These are phyloP conservation scores for Apamea crenata DNA, from an alignment of 2,888 invertebrate species.

Conservation along the genomic window DNA sequence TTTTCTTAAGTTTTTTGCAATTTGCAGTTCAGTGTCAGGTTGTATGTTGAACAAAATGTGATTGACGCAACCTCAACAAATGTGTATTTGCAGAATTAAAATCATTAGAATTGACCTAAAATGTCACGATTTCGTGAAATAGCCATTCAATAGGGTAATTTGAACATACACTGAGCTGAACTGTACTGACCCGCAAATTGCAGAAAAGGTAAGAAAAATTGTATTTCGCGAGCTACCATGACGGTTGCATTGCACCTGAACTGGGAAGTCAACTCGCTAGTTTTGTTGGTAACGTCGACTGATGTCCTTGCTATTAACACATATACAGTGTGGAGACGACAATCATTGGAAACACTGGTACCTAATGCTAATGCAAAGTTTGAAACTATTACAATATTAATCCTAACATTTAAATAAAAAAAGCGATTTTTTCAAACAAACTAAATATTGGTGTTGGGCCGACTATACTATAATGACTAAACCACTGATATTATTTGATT, in stretches of 20 bases:
- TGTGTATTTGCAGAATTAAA: not conserved
- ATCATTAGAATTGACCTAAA: not conserved
- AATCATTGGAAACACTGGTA: no score
- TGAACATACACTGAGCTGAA: not conserved
- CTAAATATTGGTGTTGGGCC: not conserved
- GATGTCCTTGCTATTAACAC: not conserved
- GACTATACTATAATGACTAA: not conserved
- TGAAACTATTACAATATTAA: not conserved
- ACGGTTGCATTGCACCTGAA: no score
- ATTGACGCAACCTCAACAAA: not conserved
- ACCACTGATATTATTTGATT: not conserved
- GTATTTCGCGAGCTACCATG: not conserved
- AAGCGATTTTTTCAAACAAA: not conserved
- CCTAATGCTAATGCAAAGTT: not conserved
- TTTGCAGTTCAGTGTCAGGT: not conserved
- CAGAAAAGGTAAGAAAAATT: not conserved
- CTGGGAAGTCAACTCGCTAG: not conserved
- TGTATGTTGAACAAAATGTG: not conserved
- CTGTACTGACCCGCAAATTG: not conserved
- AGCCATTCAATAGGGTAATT: not conserved
- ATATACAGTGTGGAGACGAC: not conserved
- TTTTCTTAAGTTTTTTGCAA: not conserved
- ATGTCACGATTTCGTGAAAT: not conserved
- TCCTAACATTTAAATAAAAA: not conserved
- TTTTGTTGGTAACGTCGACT: not conserved